phyloP scores from a whole-genome alignment of 1,140 invertebrate species.

The Melipona quadrifasciata region DNA sequence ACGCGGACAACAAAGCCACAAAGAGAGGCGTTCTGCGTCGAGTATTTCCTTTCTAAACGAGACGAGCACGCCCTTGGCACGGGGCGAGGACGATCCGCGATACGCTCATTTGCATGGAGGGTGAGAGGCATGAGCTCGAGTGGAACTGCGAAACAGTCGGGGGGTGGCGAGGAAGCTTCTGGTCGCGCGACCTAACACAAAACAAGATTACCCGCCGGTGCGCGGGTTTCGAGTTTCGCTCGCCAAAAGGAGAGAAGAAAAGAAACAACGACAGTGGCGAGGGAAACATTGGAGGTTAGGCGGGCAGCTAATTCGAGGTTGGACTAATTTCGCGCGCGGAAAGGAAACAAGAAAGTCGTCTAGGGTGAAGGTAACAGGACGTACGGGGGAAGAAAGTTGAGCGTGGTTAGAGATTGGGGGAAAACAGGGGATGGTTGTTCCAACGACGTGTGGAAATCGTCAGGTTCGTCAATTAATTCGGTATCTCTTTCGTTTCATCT shows the following conservation, averaged over 20 bases:
- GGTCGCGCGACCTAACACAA: slow-evolving; percentile 42
- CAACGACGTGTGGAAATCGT: neutral
- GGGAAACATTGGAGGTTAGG: slow-evolving; percentile 27
- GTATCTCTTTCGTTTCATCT: neutral
- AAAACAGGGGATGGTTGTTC: slow-evolving; percentile 28
- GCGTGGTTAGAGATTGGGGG: slow-evolving; percentile 22
- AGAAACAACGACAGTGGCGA: neutral
- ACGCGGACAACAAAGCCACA: slow-evolving; percentile 7
- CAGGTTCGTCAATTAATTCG: neutral
- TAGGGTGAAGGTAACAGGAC: neutral
- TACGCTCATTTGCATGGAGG: slow-evolving; percentile 72
- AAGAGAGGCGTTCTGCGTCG: slow-evolving; percentile 9
- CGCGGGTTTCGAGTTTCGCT: slow-evolving; percentile 65
- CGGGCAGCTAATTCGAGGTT: slow-evolving; percentile 74
- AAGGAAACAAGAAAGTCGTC: slow-evolving; percentile 68
- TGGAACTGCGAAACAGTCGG: slow-evolving; percentile 1
- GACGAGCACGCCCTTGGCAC: slow-evolving; percentile 21
- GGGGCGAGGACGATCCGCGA: slow-evolving; percentile 59
- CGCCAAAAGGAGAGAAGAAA: slow-evolving; percentile 15
- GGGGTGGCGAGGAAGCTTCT: neutral
- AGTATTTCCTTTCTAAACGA: slow-evolving; percentile 18
- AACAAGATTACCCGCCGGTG: slow-evolving; percentile 56
- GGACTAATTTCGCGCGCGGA: slow-evolving; percentile 74
- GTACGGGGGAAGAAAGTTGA: slow-evolving; percentile 1
- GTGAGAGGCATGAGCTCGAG: slow-evolving; percentile 48